phyloP scores from a whole-genome alignment of 2,888 invertebrate species.

The Parnassius mnemosyne region DNA sequence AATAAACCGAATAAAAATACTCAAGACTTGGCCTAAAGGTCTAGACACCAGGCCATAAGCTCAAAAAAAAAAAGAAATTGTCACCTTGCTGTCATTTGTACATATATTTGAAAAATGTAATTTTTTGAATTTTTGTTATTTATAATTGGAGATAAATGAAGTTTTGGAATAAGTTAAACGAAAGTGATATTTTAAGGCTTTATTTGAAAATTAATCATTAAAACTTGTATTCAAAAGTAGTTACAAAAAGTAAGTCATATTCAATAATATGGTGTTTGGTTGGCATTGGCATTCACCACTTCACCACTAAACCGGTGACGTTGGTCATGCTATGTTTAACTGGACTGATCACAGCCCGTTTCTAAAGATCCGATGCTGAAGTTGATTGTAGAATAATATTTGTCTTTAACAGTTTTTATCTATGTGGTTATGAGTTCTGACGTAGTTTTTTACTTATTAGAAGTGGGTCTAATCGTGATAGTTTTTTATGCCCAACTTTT shows the following conservation, averaged over 20 bases:
- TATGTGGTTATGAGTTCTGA: background rate
- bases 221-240: background rate
- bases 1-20: too few species aligned
- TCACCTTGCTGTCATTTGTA: conserved; percentile 19
- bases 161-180: conserved; percentile 19
- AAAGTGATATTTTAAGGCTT: conserved; percentile 13
- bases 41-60: too few species aligned
- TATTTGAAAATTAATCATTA: background rate
- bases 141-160: conserved; percentile 6
- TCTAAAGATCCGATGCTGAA: background rate
- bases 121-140: background rate
- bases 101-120: conserved; percentile 11
- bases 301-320: conserved; percentile 48
- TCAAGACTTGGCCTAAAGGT: too few species aligned
- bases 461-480: too few species aligned
- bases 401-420: background rate
- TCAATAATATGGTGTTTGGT: conserved; percentile 27
- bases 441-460: too few species aligned
- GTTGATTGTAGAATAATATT: conserved; percentile 3
- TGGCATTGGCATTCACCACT: conserved; percentile 37
- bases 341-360: background rate
- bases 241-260: conserved; percentile 36
- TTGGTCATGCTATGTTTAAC: conserved; percentile 30
- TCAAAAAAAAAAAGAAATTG: background rate
- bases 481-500: too few species aligned